Conservation (phyloP, 2,113 vertebrate genomes). For the Hippocampus abdominalis region DNA sequence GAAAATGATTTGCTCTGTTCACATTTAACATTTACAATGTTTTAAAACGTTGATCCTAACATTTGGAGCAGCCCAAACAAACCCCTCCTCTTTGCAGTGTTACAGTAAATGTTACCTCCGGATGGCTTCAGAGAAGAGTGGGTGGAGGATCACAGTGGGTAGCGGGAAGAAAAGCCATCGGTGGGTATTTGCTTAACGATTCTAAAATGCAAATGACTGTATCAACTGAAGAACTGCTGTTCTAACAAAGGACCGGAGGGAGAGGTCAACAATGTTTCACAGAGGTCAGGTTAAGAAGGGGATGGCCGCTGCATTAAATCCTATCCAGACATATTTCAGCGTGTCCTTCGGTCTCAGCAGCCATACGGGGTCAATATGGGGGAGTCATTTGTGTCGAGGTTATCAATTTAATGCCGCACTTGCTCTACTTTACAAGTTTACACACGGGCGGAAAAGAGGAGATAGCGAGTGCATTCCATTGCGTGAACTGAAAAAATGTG, state of each 20-base stretch:
- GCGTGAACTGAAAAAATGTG: slow-evolving; percentile 13
- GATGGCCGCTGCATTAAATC: slow-evolving; percentile 41
- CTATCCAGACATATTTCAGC: slow-evolving; percentile 49
- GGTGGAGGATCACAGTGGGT: slow-evolving; percentile 56
- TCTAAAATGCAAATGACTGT: slow-evolving; percentile 71
- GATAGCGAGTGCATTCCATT: background rate
- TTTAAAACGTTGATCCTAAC: background rate
- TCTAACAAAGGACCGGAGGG: slow-evolving; percentile 61
- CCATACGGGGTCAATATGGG: slow-evolving; percentile 41
- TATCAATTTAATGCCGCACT: slow-evolving; percentile 32
- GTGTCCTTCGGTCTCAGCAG: slow-evolving; percentile 41
- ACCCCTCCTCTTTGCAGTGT: slow-evolving; percentile 15
- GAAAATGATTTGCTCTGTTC: too few species aligned
- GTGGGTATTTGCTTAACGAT: slow-evolving; percentile 72
- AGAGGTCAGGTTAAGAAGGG: slow-evolving; percentile 36
- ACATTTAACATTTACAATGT: slow-evolving; percentile 12
- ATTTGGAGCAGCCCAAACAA: slow-evolving; percentile 21
- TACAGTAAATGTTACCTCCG: slow-evolving; percentile 43
- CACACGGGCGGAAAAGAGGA: slow-evolving; percentile 15
- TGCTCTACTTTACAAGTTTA: slow-evolving; percentile 27
- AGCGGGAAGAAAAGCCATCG: slow-evolving; percentile 50
- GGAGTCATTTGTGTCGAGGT: slow-evolving; percentile 38
- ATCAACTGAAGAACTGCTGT: slow-evolving; percentile 52
- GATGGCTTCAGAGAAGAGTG: slow-evolving; percentile 38
- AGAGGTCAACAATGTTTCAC: slow-evolving; percentile 52